Evolutionary conservation across 2,113 vertebrate species (phyloP), one percentile per base, ranked within the genome.

Genomic region (Eleginops maclovinus): DNA sequence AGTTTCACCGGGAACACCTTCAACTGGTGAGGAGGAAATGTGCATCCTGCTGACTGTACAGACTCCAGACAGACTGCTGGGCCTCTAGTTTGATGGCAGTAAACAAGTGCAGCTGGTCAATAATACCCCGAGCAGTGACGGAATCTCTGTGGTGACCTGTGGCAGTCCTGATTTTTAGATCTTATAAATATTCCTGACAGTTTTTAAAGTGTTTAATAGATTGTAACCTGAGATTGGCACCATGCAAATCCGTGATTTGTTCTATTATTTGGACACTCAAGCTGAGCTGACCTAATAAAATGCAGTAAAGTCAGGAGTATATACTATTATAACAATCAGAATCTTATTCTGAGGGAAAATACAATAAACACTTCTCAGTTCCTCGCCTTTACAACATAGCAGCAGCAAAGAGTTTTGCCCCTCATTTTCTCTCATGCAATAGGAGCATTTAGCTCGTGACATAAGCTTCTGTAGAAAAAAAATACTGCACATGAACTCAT

Each of bases 1-100:
- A 95, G 89, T 96, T 95, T 88, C 94, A 95, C 81, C 89, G 90
- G 79, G 93, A 95, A 74, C 94, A 94, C 56, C 78, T 95, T 51
- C 92, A 93, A 81, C 90, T 92, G 94, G 95, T 96, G 88, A 92
- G 92, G 44, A 74, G 68, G 74, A 84, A 63, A 54, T 49, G 17
- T 59, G 41, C 50, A 55, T 11, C 55, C 21, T 24, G 26, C 59
- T 31, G 40, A 83, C 63, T 75, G 43, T 63, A 26, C 51, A 60
- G 22, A 72, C 28, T 70, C 24, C 11, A 49, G 11, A 56, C 49
- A 40, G 36, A 54, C 58, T 75, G 13, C 6, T 62, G 75, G 43
- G 56, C 11, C 12, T 79, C 13, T 66, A 28, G 15, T 69, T 17
- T 43, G 26, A 81, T 66, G 54, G 28, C 31, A 63, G 68, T 55